Conservation (phyloP, 2,888 invertebrate genomes). For the Ophion ventricosus region DNA sequence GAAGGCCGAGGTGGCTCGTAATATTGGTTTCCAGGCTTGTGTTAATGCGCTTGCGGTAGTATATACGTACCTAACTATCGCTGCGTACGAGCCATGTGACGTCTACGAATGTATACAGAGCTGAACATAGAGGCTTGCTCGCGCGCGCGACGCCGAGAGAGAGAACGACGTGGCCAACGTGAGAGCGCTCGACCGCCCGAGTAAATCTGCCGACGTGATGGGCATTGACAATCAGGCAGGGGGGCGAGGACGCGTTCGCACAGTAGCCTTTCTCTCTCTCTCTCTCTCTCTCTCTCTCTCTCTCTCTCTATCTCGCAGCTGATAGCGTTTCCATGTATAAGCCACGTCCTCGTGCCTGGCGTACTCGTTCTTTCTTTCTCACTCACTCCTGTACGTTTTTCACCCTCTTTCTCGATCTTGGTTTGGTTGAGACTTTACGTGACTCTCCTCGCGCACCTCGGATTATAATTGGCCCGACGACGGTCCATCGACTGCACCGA, state of each 20-base stretch:
- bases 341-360: slow-evolving; percentile 37
- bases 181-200: slow-evolving; percentile 57
- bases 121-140: slow-evolving; percentile 21
- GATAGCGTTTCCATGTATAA: slow-evolving; percentile 56
- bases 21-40: slow-evolving; percentile 18
- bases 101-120: slow-evolving; percentile 31
- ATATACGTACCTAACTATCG: slow-evolving; percentile 28
- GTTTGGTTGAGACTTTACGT: slow-evolving; percentile 47
- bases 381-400: slow-evolving; percentile 4
- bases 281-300: slow-evolving; percentile 15
- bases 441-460: slow-evolving; percentile 52
- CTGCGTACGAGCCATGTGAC: slow-evolving; percentile 15
- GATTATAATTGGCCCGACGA: slow-evolving; percentile 58
- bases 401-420: slow-evolving; percentile 5
- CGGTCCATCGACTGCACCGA: slow-evolving; percentile 45
- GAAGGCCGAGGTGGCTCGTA: slow-evolving; percentile 18
- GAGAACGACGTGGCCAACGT: slow-evolving; percentile 41
- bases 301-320: slow-evolving; percentile 28
- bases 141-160: slow-evolving; percentile 12
- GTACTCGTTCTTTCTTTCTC: slow-evolving; percentile 20
- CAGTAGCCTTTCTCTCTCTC: slow-evolving; percentile 21
- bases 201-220: slow-evolving; percentile 60
- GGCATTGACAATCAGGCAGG: slow-evolving; percentile 51
- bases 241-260: slow-evolving; percentile 21
- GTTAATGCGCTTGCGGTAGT: slow-evolving; percentile 7